Evolutionary conservation across 2,888 invertebrate genomes (phyloP).

Genomic region (Cheilosia urbana): DNA sequence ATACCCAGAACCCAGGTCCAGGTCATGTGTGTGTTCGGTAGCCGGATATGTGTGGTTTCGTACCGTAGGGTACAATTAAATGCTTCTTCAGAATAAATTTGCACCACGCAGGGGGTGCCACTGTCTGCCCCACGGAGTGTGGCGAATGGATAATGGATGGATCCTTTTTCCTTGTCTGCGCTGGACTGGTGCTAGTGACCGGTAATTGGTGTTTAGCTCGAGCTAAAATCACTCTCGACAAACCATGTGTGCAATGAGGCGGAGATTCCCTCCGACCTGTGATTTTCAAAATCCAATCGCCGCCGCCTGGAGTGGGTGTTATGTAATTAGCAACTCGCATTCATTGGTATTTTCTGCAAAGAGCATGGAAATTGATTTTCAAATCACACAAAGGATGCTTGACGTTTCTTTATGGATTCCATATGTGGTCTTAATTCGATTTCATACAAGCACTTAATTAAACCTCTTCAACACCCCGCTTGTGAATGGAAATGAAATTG

Average conservation of each 20-base stretch:
- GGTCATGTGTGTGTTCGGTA: background rate
- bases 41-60: constrained; percentile 36
- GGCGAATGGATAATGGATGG: constrained; percentile 1
- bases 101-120: constrained; percentile 12
- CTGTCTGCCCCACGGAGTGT: background rate
- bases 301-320: constrained; percentile 11
- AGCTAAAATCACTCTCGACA: constrained; percentile 42
- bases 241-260: background rate
- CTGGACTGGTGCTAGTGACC: constrained; percentile 45
- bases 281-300: constrained; percentile 42
- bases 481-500: background rate
- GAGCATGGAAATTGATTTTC: constrained; percentile 46
- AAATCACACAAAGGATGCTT: constrained; percentile 1
- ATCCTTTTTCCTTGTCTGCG: constrained; percentile 32
- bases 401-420: background rate
- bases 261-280: background rate
- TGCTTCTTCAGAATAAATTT: constrained; percentile 51
- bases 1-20: no score
- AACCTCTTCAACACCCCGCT: constrained; percentile 32
- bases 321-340: constrained; percentile 31
- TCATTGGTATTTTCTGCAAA: background rate
- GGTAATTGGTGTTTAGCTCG: constrained; percentile 68
- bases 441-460: constrained; percentile 44
- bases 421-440: constrained; percentile 64
- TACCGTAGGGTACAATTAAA: constrained; percentile 50